Evolutionary conservation across 2,888 invertebrate genomes (phyloP).

Genomic region (Oxytorus armatus): DNA sequence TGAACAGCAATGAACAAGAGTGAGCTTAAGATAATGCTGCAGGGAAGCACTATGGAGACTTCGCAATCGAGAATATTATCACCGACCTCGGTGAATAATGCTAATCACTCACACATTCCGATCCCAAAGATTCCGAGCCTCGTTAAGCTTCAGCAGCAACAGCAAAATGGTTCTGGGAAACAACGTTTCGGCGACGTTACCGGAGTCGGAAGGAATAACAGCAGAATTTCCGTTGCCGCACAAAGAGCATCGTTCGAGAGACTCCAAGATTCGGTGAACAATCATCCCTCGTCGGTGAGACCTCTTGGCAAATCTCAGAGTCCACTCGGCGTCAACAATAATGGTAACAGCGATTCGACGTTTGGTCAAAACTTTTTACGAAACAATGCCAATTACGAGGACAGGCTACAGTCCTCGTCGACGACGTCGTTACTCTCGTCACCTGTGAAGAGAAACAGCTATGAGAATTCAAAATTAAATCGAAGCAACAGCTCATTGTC

Average conservation of each 20-base stretch:
- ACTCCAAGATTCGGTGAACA: slow-evolving; percentile 74
- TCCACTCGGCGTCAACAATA: slow-evolving; percentile 47
- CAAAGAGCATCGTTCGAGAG: slow-evolving; percentile 82
- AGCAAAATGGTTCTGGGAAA: slow-evolving; percentile 48
- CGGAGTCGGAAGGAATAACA: slow-evolving; percentile 69
- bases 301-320: slow-evolving; percentile 25
- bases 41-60: slow-evolving; percentile 61
- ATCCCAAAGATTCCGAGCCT: slow-evolving; percentile 77
- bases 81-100: slow-evolving; percentile 42
- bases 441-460: slow-evolving; percentile 52
- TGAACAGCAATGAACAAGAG: slow-evolving; percentile 77
- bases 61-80: slow-evolving; percentile 58
- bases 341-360: slow-evolving; percentile 54
- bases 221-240: slow-evolving; percentile 80
- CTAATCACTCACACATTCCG: slow-evolving; percentile 81
- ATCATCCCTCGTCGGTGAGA: slow-evolving; percentile 33
- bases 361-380: slow-evolving; percentile 18
- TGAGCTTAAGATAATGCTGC: slow-evolving; percentile 78
- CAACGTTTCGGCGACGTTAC: slow-evolving; percentile 32
- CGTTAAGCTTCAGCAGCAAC: slow-evolving; percentile 71
- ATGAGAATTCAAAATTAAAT: slow-evolving; percentile 71
- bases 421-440: slow-evolving; percentile 26
- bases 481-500: slow-evolving; percentile 74
- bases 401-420: slow-evolving; percentile 45
- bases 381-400: slow-evolving; percentile 43